Conservation (phyloP, 2,888 invertebrate species). For the Acleris sparsana region DNA sequence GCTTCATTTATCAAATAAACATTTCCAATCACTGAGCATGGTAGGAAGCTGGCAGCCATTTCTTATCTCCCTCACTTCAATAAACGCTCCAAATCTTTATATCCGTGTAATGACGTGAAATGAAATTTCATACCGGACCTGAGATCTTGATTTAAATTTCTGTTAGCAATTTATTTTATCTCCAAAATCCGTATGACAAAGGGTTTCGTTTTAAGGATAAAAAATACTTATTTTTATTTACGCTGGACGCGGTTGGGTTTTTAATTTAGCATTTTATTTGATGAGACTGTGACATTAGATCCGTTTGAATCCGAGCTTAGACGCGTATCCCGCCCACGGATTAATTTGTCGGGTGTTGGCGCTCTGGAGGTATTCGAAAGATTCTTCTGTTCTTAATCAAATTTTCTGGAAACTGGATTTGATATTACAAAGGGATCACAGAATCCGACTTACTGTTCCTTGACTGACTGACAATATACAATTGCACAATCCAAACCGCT, state of each 20-base stretch:
- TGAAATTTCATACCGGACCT: constrained; percentile 39
- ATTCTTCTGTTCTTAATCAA: too few species aligned
- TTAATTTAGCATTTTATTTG: constrained; percentile 27
- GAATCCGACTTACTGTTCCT: too few species aligned
- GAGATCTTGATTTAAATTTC: constrained; percentile 37
- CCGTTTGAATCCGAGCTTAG: constrained; percentile 3
- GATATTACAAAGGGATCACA: too few species aligned
- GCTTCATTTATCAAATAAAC: constrained; percentile 24
- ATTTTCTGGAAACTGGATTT: too few species aligned
- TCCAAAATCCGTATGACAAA: constrained; percentile 35
- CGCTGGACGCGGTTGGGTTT: constrained; percentile 21
- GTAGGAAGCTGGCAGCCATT: constrained; percentile 27
- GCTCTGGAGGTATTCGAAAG: not conserved
- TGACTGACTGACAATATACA: too few species aligned
- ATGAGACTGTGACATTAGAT: constrained; percentile 14
- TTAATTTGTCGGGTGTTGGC: not conserved
- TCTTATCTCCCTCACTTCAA: constrained; percentile 39
- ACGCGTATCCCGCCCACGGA: not conserved
- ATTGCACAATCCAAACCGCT: too few species aligned
- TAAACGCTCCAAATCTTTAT: constrained; percentile 40
- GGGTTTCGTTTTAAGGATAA: constrained; percentile 30
- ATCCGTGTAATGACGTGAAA: constrained; percentile 40
- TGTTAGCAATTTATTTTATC: constrained; percentile 40
- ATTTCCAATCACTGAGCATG: constrained; percentile 23
- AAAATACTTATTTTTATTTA: constrained; percentile 31